A percentile compares a stretch with the other conserved stretches of the same genome.
Conservation (phyloP, 2,888 invertebrate genomes). For the Allolobophora icterica region DNA sequence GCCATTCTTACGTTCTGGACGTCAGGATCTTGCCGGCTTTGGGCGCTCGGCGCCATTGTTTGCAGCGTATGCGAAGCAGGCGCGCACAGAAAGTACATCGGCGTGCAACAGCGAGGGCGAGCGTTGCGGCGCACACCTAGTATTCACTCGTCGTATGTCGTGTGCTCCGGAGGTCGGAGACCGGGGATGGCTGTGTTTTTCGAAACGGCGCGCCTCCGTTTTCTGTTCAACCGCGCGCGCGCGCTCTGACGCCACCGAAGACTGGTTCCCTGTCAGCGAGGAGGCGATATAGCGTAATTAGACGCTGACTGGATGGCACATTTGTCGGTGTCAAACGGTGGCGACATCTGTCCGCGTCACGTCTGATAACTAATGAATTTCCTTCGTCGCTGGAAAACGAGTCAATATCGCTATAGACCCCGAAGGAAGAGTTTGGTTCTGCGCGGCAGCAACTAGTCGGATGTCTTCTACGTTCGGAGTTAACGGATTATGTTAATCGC, state of each 20-base stretch:
- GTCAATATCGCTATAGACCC: background rate
- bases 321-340: background rate
- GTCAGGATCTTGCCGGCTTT: background rate
- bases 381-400: background rate
- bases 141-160: background rate
- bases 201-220: background rate
- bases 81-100: background rate
- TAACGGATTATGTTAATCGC: background rate
- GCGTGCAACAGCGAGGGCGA: background rate
- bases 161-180: background rate
- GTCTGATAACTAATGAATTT: conserved; percentile 27
- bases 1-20: background rate
- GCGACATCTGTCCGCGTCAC: conserved; percentile 25
- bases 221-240: background rate
- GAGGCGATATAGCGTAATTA: conserved; percentile 6
- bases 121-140: background rate
- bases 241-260: background rate
- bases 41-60: background rate
- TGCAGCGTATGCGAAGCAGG: background rate
- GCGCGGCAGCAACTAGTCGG: background rate
- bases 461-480: background rate
- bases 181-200: background rate
- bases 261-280: background rate
- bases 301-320: background rate
- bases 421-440: background rate